A percentile compares a stretch with the other conserved stretches of the same genome.
phyloP scores from a whole-genome alignment of 30 jellyfish, hydroid and myxozoan species.

The Aurelia coerulea region DNA sequence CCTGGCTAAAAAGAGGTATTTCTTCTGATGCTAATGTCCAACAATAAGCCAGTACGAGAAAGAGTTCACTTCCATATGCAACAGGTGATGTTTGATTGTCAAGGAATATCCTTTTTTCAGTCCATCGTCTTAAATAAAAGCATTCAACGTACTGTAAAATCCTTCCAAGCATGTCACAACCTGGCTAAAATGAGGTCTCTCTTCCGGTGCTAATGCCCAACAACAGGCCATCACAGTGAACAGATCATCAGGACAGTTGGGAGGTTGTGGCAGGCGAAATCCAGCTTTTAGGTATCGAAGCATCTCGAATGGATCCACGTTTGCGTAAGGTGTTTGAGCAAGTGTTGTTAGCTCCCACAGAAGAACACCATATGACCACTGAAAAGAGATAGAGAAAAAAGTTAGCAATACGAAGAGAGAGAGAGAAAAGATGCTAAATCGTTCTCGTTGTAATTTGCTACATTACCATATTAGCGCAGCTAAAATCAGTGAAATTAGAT shows the following conservation, averaged over 20 bases:
- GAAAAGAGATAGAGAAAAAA: neutral
- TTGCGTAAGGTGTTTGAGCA: slow-evolving; percentile 97
- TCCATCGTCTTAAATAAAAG: slow-evolving; percentile 61
- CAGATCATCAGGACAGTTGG: slow-evolving; percentile 95
- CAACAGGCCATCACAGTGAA: slow-evolving; percentile 99
- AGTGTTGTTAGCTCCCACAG: slow-evolving; percentile 91
- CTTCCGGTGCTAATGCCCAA: slow-evolving; percentile 99
- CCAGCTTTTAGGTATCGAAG: slow-evolving; percentile 94
- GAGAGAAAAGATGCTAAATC: no score
- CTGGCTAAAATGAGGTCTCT: slow-evolving; percentile 92
- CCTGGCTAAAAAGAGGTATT: slow-evolving; percentile 90
- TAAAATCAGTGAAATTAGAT: no score
- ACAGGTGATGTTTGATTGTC: neutral
- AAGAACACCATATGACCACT: slow-evolving; percentile 98
- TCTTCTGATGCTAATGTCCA: slow-evolving; percentile 99
- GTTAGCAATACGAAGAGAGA: no score
- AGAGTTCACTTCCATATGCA: no score
- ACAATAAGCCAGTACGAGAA: slow-evolving; percentile 92
- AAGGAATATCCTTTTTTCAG: neutral
- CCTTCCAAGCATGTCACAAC: slow-evolving; percentile 93
- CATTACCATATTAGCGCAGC: no score
- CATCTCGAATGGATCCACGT: slow-evolving; percentile 97
- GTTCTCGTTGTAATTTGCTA: no score
- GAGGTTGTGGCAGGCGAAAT: slow-evolving; percentile 94
- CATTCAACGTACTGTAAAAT: slow-evolving; percentile 83